These are phyloP conservation scores for Eupsittula cactorum DNA, from an alignment of 2,113 vertebrate species.

Conservation along the genomic window DNA sequence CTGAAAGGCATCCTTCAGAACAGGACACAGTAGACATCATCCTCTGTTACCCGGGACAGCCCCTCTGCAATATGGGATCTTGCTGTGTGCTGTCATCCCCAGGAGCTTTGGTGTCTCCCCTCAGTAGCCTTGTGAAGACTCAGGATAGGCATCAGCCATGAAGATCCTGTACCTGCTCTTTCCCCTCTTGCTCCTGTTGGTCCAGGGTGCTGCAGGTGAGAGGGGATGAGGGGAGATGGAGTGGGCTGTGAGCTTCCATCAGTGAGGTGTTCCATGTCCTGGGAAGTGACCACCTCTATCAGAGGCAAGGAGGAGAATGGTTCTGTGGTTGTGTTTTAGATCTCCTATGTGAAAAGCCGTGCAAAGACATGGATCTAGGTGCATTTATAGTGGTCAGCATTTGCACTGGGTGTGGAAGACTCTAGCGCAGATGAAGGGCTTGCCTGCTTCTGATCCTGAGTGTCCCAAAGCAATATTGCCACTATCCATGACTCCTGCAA, in stretches of 20 bases:
- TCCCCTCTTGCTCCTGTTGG: background rate
- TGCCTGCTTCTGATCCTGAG: background rate
- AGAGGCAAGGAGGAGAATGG: fast-evolving
- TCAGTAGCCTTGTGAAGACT: background rate
- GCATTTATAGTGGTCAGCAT: background rate
- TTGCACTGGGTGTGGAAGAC: background rate
- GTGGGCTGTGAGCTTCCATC: background rate
- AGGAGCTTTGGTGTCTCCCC: background rate
- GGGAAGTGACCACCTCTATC: fast-evolving
- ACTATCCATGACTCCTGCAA: too few species aligned
- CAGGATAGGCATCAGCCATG: background rate
- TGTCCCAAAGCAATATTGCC: background rate
- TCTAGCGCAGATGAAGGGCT: background rate
- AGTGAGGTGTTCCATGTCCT: too few species aligned
- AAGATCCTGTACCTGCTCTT: slow-evolving; percentile 38
- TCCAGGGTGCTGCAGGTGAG: background rate
- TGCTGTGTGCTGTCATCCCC: background rate
- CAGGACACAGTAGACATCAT: background rate
- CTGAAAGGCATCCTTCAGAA: background rate
- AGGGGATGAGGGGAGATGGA: fast-evolving
- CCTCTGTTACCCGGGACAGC: fast-evolving
- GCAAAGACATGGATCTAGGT: background rate
- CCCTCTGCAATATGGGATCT: background rate
- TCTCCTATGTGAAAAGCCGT: background rate
- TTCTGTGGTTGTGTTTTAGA: background rate